Evolutionary conservation across 2,113 vertebrate species (phyloP).

Genomic region (Gymnocephalus cernua): DNA sequence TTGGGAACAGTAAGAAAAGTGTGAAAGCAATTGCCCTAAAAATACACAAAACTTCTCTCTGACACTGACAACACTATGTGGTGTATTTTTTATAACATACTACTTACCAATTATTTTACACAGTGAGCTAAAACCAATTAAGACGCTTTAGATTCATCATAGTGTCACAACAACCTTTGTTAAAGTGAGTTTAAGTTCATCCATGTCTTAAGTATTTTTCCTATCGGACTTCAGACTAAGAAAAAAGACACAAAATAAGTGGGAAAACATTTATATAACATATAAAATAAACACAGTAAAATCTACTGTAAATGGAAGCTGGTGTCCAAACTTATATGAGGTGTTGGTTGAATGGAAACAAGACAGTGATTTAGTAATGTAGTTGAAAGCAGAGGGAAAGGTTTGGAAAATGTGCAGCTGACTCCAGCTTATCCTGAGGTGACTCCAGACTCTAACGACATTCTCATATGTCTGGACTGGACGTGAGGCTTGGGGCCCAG

Average conservation of each 20-base stretch:
- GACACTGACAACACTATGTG: neutral
- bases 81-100: neutral
- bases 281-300: slow-evolving; percentile 58
- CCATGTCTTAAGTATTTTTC: slow-evolving; percentile 6
- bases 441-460: slow-evolving; percentile 75
- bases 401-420: slow-evolving; percentile 66
- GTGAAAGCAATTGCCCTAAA: neutral
- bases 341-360: slow-evolving; percentile 71
- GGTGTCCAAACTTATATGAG: slow-evolving; percentile 65
- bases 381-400: slow-evolving; percentile 55
- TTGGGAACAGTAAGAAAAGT: neutral
- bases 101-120: neutral
- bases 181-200: neutral
- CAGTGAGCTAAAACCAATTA: neutral
- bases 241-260: slow-evolving; percentile 29
- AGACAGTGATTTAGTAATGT: slow-evolving; percentile 45
- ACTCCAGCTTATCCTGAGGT: slow-evolving; percentile 76
- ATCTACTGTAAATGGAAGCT: slow-evolving; percentile 59
- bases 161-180: neutral
- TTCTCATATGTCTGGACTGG: slow-evolving; percentile 80
- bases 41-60: neutral
- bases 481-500: slow-evolving; percentile 73
- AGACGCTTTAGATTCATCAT: neutral
- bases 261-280: slow-evolving; percentile 11
- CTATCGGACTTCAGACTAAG: slow-evolving; percentile 5